These are phyloP conservation scores for Nyleta sp. DNA, from an alignment of 2,888 invertebrate genomes.

Conservation along the genomic window DNA sequence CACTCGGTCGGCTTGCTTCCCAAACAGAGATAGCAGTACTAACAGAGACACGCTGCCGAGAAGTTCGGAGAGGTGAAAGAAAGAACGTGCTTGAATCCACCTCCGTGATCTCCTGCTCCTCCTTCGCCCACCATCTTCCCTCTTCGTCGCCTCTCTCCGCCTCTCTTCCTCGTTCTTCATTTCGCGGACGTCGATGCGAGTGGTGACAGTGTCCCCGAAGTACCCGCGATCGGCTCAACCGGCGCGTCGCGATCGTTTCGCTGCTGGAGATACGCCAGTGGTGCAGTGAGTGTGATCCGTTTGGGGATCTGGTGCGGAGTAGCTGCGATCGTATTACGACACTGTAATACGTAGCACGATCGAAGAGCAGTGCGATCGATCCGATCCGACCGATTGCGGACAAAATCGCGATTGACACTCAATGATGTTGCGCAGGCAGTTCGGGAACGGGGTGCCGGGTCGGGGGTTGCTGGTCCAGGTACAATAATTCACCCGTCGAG, in stretches of 20 bases:
- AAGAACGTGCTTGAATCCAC: constrained; percentile 68
- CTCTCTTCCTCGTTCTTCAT: constrained; percentile 67
- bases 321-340: no score
- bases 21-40: constrained; percentile 74
- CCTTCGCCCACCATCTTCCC: constrained; percentile 62
- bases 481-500: no score
- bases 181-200: constrained; percentile 72
- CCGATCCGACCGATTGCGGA: no score
- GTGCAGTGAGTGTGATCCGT: constrained; percentile 48
- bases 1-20: constrained; percentile 61
- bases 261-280: constrained; percentile 22
- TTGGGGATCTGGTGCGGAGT: constrained; percentile 5
- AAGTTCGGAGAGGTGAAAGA: constrained; percentile 73
- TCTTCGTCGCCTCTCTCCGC: constrained; percentile 61
- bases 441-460: no score
- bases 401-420: no score
- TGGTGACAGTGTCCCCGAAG: constrained; percentile 69
- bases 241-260: constrained; percentile 14
- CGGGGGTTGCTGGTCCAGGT: no score
- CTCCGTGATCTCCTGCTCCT: constrained; percentile 61
- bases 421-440: no score
- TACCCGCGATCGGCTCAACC: constrained; percentile 40
- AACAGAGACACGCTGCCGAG: constrained; percentile 76
- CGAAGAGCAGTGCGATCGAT: no score
- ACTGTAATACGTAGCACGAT: no score